phyloP scores from a whole-genome alignment of 1,140 invertebrate species.

The Meteorus sp. region DNA sequence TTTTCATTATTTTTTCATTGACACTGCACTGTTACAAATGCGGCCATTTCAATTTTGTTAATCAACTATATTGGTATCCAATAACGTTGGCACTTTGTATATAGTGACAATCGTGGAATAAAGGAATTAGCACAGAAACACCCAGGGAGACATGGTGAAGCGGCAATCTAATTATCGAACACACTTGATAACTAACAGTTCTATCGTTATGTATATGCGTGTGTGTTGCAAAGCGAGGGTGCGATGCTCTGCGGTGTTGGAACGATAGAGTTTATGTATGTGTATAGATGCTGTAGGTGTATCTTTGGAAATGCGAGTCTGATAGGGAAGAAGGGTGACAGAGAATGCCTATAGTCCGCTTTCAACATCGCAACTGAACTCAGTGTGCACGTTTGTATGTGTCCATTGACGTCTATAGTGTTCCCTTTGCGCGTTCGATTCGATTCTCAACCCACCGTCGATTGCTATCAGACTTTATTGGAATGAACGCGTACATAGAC shows the following conservation, averaged over 20 bases:
- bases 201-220: not conserved
- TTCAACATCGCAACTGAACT: not conserved
- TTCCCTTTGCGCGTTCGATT: conserved; percentile 7
- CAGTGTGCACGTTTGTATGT: not conserved
- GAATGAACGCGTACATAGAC: conserved; percentile 1
- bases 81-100: not conserved
- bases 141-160: conserved; percentile 11
- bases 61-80: no score
- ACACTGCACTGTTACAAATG: no score
- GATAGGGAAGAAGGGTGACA: no score
- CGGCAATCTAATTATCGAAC: conserved; percentile 21
- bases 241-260: conserved; percentile 10
- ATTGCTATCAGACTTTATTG: conserved; percentile 23
- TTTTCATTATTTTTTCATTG: no score
- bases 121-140: conserved; percentile 17
- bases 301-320: no score
- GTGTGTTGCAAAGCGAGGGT: no score
- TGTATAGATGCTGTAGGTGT: no score
- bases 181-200: conserved; percentile 14
- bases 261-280: not conserved
- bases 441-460: conserved; percentile 18
- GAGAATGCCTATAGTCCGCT: not conserved
- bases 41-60: no score
- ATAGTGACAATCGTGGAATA: conserved; percentile 7
- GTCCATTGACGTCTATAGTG: conserved; percentile 5